Percentiles rank a stretch among this genome's conserved stretches.
These are phyloP conservation scores for Nebria salina DNA, from an alignment of 2,888 invertebrate species.

Conservation along the genomic window DNA sequence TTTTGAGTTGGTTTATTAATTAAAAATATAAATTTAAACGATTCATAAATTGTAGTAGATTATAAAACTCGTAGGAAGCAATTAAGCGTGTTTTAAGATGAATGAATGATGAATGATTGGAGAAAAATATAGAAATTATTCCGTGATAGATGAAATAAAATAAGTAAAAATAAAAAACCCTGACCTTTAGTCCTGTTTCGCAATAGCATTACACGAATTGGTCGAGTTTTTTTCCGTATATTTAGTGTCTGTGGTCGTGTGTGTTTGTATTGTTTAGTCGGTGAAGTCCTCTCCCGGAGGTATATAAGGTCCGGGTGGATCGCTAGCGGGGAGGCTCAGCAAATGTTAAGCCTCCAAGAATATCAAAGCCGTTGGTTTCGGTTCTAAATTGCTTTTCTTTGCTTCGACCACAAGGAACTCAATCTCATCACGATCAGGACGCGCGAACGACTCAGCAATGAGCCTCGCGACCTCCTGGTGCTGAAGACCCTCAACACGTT, in stretches of 20 bases:
- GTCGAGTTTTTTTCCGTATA: background rate
- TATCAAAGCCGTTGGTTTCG: slow-evolving; percentile 89
- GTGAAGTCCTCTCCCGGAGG: slow-evolving; percentile 55
- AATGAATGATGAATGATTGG: too few species aligned
- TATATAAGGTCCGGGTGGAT: slow-evolving; percentile 69
- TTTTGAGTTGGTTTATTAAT: background rate
- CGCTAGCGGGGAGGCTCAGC: slow-evolving; percentile 87
- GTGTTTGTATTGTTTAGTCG: slow-evolving; percentile 68
- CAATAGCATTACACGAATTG: background rate
- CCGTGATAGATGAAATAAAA: background rate
- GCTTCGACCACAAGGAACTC: slow-evolving; percentile 94
- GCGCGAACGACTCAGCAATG: slow-evolving; percentile 93
- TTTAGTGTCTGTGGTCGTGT: slow-evolving; percentile 15
- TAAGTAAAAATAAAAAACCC: background rate
- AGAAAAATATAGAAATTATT: too few species aligned
- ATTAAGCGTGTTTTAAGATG: too few species aligned
- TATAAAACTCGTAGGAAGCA: too few species aligned
- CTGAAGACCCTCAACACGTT: slow-evolving; percentile 79
- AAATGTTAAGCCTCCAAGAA: slow-evolving; percentile 93
- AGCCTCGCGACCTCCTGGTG: slow-evolving; percentile 92
- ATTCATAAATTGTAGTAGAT: too few species aligned
- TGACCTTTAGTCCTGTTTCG: background rate
- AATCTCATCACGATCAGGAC: slow-evolving; percentile 86
- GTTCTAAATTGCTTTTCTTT: slow-evolving; percentile 90
- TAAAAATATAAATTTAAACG: background rate